These are phyloP conservation scores for Muscidifurax raptorellus DNA, from an alignment of 1,140 invertebrate genomes.

Conservation along the genomic window DNA sequence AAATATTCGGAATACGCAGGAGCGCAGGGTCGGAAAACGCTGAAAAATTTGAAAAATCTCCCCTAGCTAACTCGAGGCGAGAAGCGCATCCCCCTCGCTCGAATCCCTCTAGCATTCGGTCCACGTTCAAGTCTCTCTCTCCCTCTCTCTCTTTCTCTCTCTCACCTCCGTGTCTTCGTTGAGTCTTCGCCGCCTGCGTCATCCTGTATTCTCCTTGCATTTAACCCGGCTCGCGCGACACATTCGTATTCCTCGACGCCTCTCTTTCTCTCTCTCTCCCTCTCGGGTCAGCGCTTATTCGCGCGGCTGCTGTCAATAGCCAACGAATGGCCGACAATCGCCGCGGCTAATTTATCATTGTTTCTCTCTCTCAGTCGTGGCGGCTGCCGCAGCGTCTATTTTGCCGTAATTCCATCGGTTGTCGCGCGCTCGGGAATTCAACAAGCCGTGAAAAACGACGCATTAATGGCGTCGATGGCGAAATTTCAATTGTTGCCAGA, in stretches of 20 bases:
- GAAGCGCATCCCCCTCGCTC: neutral
- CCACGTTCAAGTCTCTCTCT: conserved; percentile 6
- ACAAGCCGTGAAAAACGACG: conserved; percentile 48
- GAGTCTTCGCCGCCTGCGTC: neutral
- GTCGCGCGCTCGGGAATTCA: conserved; percentile 24
- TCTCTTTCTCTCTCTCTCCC: conserved; percentile 9
- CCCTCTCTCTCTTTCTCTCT: too few species aligned
- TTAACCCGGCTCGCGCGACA: neutral
- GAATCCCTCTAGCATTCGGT: conserved; percentile 11
- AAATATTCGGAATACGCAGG: neutral
- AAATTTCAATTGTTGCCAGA: neutral
- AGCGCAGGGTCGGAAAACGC: neutral
- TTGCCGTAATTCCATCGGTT: conserved; percentile 24
- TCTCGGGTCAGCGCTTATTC: neutral
- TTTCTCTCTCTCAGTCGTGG: conserved; percentile 46
- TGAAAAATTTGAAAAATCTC: neutral
- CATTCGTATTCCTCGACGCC: conserved; percentile 16
- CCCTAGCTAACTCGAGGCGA: neutral
- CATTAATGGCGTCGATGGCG: conserved; percentile 31
- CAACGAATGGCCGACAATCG: conserved; percentile 32
- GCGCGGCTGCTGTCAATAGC: conserved; percentile 12
- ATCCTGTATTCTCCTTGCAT: neutral
- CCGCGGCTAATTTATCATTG: conserved; percentile 65
- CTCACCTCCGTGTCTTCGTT: neutral
- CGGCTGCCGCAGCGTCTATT: neutral